phyloP scores from a whole-genome alignment of 35 echinoderm and acorn worm genomes.

The Ophioderma brevispina region DNA sequence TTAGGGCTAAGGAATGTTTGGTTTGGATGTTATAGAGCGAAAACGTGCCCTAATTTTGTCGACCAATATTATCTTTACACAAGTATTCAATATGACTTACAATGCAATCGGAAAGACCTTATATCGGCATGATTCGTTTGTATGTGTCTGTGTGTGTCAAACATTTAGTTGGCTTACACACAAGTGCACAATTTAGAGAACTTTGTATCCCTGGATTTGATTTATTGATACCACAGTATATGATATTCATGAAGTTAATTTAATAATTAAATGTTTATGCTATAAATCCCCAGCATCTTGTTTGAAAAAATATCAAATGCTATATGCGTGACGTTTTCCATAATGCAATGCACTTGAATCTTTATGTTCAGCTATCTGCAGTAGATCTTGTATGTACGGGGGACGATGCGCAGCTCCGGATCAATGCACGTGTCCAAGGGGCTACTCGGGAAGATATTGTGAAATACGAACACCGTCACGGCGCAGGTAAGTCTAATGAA shows the following conservation, averaged over 20 bases:
- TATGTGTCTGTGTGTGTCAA: too few species aligned
- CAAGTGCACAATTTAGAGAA: not conserved
- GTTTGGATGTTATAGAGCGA: not conserved
- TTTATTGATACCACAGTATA: not conserved
- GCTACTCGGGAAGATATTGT: conserved; percentile 64
- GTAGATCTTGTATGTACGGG: conserved; percentile 81
- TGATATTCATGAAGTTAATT: too few species aligned
- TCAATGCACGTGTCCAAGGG: conserved; percentile 65
- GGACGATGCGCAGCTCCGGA: conserved; percentile 65
- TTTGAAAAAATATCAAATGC: not conserved
- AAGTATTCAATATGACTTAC: too few species aligned
- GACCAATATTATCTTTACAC: not conserved
- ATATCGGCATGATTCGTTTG: too few species aligned
- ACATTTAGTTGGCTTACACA: too few species aligned
- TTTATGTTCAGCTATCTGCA: conserved; percentile 73
- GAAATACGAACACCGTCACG: too few species aligned
- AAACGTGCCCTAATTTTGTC: not conserved
- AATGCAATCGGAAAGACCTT: too few species aligned
- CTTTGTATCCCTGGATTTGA: not conserved
- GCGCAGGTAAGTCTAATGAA: too few species aligned
- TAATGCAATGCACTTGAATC: not conserved
- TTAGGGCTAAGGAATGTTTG: not conserved
- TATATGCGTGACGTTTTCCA: not conserved
- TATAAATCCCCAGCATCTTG: too few species aligned
- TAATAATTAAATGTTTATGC: too few species aligned